These are phyloP conservation scores for Cephus pulcher DNA, from an alignment of 2,888 invertebrate species.

Conservation along the genomic window DNA sequence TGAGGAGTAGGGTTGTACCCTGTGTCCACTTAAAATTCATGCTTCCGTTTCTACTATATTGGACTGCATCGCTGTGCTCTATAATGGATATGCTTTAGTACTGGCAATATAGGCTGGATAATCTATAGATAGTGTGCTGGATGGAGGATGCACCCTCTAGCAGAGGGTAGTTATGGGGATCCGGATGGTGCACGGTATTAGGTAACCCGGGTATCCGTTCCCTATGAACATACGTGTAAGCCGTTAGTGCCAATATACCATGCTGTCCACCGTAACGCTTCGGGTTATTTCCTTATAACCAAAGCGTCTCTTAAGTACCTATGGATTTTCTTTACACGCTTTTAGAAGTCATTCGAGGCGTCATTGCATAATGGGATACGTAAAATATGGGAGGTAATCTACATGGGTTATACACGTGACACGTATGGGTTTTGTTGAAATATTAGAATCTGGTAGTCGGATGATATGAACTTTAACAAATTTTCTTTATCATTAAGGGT, in stretches of 20 bases:
- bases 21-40: conserved; percentile 55
- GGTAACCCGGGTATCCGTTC: conserved; percentile 41
- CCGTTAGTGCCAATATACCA: conserved; percentile 60
- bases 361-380: not conserved
- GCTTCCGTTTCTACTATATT: conserved; percentile 50
- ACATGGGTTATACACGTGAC: not conserved
- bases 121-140: conserved; percentile 36
- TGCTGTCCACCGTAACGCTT: conserved; percentile 39
- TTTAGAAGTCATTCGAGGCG: not conserved
- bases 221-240: conserved; percentile 52
- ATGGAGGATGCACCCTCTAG: not conserved
- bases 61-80: conserved; percentile 39
- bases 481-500: not conserved
- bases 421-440: not conserved
- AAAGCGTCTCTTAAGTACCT: not conserved
- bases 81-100: conserved; percentile 57
- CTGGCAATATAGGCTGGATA: conserved; percentile 36
- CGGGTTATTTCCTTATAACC: conserved; percentile 3
- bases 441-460: not conserved
- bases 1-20: not conserved
- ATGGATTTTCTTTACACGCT: not conserved
- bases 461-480: not conserved
- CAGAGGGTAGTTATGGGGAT: conserved; percentile 35
- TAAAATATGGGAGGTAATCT: not conserved
- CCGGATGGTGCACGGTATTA: conserved; percentile 34